phyloP scores from a whole-genome alignment of 2,797 vertebrate genomes.

The Xenentodon cancila region DNA sequence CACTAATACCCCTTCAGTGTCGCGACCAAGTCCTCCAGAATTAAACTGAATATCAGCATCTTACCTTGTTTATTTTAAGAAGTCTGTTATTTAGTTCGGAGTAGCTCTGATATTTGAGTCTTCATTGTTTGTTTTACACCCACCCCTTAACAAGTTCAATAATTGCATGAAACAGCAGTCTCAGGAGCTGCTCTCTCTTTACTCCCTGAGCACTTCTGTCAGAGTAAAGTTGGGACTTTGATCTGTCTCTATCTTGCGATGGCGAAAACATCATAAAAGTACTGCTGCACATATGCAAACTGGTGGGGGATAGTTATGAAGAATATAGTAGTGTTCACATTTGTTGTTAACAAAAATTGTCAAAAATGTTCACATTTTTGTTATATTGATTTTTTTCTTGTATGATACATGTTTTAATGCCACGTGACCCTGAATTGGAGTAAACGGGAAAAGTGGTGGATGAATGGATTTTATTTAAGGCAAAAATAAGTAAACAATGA shows the following conservation, averaged over 20 bases:
- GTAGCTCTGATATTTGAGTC: background rate
- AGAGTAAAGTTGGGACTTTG: conserved; percentile 75
- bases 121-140: conserved; percentile 9
- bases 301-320: background rate
- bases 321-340: background rate
- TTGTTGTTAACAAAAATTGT: too few species aligned
- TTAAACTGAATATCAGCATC: background rate
- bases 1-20: background rate
- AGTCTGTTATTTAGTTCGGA: conserved; percentile 8
- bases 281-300: conserved; percentile 42
- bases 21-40: background rate
- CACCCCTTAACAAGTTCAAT: conserved; percentile 19
- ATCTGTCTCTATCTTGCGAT: conserved; percentile 68
- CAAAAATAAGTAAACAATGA: too few species aligned
- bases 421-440: too few species aligned
- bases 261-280: conserved; percentile 64
- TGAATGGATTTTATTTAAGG: too few species aligned
- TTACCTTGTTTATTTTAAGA: background rate
- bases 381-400: too few species aligned
- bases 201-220: conserved; percentile 38
- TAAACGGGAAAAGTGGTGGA: too few species aligned
- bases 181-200: conserved; percentile 23
- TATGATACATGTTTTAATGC: too few species aligned
- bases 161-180: conserved; percentile 19
- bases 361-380: too few species aligned